These are phyloP conservation scores for Nebria salina DNA, from an alignment of 2,888 invertebrate species.

Conservation along the genomic window DNA sequence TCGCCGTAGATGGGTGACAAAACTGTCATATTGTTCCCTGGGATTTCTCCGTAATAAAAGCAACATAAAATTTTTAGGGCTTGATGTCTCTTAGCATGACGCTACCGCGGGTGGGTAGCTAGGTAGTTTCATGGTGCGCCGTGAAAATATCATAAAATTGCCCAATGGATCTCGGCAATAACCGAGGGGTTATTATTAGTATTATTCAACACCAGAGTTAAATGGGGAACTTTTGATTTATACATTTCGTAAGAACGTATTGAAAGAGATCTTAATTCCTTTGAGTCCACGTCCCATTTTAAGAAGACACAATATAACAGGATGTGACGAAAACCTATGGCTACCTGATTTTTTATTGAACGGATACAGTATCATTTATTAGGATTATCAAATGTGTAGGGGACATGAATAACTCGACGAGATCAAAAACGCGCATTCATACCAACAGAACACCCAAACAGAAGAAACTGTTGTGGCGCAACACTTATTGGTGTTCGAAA, in stretches of 20 bases:
- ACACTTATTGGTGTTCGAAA: too few relatives aligned
- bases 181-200: not conserved
- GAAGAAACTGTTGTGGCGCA: not conserved
- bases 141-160: not conserved
- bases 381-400: constrained; percentile 49
- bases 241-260: not conserved
- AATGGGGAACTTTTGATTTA: not conserved
- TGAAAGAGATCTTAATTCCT: not conserved
- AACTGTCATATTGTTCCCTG: not conserved
- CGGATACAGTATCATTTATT: constrained; percentile 51
- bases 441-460: not conserved
- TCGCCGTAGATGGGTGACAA: not conserved
- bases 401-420: not conserved
- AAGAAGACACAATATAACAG: constrained; percentile 26
- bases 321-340: constrained; percentile 45
- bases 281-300: not conserved
- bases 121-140: not conserved
- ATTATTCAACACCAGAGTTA: not conserved
- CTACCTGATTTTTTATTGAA: constrained; percentile 45
- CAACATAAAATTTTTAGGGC: not conserved
- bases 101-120: not conserved
- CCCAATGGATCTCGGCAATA: not conserved
- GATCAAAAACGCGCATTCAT: not conserved
- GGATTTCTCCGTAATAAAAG: not conserved
- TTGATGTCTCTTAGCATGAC: not conserved